phyloP scores from a whole-genome alignment of 2,113 vertebrate genomes.

The Nerophis lumbriciformis region DNA sequence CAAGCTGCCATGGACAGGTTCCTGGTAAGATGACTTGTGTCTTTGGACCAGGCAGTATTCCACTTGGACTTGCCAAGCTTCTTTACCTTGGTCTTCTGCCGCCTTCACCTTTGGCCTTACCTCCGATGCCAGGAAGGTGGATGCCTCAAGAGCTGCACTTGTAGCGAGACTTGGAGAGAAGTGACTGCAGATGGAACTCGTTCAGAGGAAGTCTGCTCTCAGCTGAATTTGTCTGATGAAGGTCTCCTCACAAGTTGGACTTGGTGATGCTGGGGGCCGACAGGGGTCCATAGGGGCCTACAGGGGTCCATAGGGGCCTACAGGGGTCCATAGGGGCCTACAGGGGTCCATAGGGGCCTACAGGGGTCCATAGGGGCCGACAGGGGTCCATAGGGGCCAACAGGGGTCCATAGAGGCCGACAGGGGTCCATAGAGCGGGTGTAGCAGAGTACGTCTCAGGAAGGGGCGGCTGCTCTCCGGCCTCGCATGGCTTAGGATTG shows the following conservation, averaged over 20 bases:
- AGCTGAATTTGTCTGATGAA: background rate
- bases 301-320: constrained; percentile 5
- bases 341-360: background rate
- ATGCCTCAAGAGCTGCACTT: constrained; percentile 8
- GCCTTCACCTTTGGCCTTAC: constrained; percentile 44
- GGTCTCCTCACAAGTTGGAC: constrained; percentile 1
- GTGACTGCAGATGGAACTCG: background rate
- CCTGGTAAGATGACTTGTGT: constrained; percentile 53
- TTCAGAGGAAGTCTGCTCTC: background rate
- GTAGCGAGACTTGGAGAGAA: background rate
- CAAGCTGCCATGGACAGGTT: constrained; percentile 44
- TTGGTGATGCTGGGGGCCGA: constrained; percentile 13
- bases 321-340: constrained; percentile 5
- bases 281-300: constrained; percentile 4
- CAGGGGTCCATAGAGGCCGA: too few relatives aligned
- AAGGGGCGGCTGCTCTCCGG: constrained; percentile 37
- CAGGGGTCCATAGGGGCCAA: too few relatives aligned
- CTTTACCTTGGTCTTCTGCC: constrained; percentile 32
- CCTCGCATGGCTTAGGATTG: constrained; percentile 59
- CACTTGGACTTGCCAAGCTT: constrained; percentile 31
- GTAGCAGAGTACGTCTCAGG: constrained; percentile 35
- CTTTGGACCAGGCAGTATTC: constrained; percentile 25
- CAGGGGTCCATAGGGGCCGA: too few relatives aligned
- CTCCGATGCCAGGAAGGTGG: constrained; percentile 20
- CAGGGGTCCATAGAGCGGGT: background rate